These are phyloP conservation scores for Petrolisthes cinctipes DNA, from an alignment of 2,888 invertebrate species.

Conservation along the genomic window DNA sequence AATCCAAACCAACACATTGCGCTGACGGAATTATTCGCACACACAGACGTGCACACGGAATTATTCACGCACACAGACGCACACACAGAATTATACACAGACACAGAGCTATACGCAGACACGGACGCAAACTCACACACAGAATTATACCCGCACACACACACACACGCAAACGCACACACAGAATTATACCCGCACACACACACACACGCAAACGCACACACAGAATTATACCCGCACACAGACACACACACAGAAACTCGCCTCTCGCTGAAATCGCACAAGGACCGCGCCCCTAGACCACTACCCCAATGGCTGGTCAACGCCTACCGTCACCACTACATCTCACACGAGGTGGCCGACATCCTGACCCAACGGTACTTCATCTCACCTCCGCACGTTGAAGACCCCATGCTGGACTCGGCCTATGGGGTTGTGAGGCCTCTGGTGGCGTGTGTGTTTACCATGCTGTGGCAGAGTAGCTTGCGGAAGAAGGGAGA, in stretches of 20 bases:
- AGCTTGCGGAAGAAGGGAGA: no score
- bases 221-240: no score
- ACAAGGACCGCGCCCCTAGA: background rate
- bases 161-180: no score
- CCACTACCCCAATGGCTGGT: conserved; percentile 53
- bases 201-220: no score
- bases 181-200: no score
- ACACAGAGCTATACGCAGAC: background rate
- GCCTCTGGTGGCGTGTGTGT: conserved; percentile 37
- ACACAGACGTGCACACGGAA: background rate
- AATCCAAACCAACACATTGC: background rate
- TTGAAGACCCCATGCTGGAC: conserved; percentile 15
- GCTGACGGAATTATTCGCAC: background rate
- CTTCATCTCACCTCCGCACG: conserved; percentile 60
- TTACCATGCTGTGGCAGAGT: conserved; percentile 32
- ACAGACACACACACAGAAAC: no score
- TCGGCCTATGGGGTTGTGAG: conserved; percentile 38
- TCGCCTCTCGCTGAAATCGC: no score
- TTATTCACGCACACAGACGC: background rate
- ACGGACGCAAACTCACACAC: background rate
- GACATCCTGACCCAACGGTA: conserved; percentile 53
- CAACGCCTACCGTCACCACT: conserved; percentile 38
- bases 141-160: no score
- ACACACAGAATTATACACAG: background rate
- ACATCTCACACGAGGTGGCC: conserved; percentile 48